Base-by-base conservation (phyloP, 1,140 invertebrate genomes). In the Drosophila prosaltans region DNA sequence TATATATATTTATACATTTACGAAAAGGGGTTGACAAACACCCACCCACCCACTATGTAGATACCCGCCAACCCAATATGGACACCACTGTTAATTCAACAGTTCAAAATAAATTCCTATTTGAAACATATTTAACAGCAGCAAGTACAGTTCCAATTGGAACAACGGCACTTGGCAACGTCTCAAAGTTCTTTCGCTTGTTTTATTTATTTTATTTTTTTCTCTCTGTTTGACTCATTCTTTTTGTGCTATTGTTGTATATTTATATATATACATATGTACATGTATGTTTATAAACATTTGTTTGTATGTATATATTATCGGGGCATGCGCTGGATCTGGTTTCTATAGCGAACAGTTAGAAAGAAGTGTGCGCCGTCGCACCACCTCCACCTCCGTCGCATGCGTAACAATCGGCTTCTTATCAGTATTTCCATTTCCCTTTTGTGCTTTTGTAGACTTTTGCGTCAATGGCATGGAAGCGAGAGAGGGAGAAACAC, bases 111-210 rank as follows among this genome's bases (percentile, higher is more conserved):
- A 51, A 51, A 51, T 51, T 51, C 45, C 45, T 51, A 51, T 51
- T 51, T 51, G 45, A 51, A 51, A 51, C 26, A 51, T 26, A 51
- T 51, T 51, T 51, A 26, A 51, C 45, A 51, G 45, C 45, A 51
- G 45, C 45, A 51, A 51, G 45, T 51, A 51, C 45, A 51, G 45
- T 51, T 51, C 45, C 45, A 51, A 51, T 51, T 51, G 45, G 45
- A 51, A 51, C 45, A 51, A 51, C 45, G 45, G 45, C 45, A 51
- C 45, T 51, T 51, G 45, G 45, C 45, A 51, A 26, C 45, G 45
- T 51, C 45, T 51, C 45, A 51, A 51, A 51, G 45, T 51, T 51
- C 45, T 51, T 51, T 36, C 26, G 45, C 45, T 51, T 51, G 45
- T 51, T 51, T 51, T 48, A 48, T 48, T 48, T 48, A 8, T 48